These are phyloP conservation scores for Apis laboriosa DNA, from an alignment of 1,140 invertebrate species.

Conservation along the genomic window DNA sequence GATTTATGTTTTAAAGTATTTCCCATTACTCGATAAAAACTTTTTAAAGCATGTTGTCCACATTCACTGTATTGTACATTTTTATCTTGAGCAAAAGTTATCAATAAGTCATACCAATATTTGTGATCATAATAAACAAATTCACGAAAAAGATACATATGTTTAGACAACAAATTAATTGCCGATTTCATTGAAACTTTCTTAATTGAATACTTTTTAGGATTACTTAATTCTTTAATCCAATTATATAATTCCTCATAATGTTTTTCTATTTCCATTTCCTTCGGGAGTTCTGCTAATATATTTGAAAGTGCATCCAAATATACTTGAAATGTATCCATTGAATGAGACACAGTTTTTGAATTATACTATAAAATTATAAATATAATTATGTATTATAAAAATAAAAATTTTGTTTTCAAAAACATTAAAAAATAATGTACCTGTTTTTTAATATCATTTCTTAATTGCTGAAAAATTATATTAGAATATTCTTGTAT, in stretches of 20 bases:
- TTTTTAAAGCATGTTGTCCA: conserved; percentile 66
- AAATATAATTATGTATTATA: neutral
- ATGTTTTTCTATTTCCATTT: conserved; percentile 6
- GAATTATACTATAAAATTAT: conserved; percentile 43
- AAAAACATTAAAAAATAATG: conserved; percentile 29
- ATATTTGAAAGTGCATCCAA: conserved; percentile 63
- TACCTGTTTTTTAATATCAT: conserved; percentile 61
- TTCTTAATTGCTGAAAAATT: conserved; percentile 48
- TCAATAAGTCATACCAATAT: conserved; percentile 69
- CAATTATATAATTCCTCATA: conserved; percentile 46
- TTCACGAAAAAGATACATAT: conserved; percentile 62
- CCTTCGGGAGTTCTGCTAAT: conserved; percentile 48
- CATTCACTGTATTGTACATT: conserved; percentile 56
- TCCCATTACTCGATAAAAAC: conserved; percentile 72
- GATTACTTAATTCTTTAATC: conserved; percentile 44
- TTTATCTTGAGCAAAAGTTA: conserved; percentile 37
- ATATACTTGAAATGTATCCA: conserved; percentile 55
- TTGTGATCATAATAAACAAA: conserved; percentile 69
- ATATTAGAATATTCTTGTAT: neutral
- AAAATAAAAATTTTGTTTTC: conserved; percentile 10
- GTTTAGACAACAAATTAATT: conserved; percentile 61
- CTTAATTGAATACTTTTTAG: conserved; percentile 24
- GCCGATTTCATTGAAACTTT: conserved; percentile 51
- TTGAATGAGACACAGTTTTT: neutral
- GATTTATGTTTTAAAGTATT: conserved; percentile 55